These are phyloP conservation scores for Cephus pygmeus DNA, from an alignment of 2,888 invertebrate genomes.

Conservation along the genomic window DNA sequence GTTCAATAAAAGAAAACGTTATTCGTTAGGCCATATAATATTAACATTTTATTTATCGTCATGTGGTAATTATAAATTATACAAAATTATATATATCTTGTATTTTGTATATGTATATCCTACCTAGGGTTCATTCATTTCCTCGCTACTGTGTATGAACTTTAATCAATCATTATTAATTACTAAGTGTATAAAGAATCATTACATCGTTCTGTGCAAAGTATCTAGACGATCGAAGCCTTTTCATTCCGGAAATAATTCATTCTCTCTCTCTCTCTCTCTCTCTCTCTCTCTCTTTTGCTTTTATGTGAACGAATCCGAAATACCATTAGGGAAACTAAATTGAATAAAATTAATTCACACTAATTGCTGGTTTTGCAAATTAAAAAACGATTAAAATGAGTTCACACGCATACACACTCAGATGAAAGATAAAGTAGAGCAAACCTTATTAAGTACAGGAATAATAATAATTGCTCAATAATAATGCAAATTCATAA, in stretches of 20 bases:
- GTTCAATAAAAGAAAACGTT: no score
- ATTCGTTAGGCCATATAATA: slow-evolving; percentile 48
- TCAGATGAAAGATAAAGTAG: slow-evolving; percentile 20
- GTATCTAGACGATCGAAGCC: slow-evolving; percentile 28
- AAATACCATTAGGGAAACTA: slow-evolving; percentile 30
- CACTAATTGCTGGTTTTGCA: no score
- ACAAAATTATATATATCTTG: slow-evolving; percentile 56
- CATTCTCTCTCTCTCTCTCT: no score
- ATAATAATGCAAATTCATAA: no score
- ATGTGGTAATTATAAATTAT: slow-evolving; percentile 57
- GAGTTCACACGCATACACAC: slow-evolving; percentile 24
- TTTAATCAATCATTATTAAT: slow-evolving; percentile 30
- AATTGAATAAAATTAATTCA: no score
- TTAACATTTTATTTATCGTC: slow-evolving; percentile 55
- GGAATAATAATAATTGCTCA: no score
- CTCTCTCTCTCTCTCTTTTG: not conserved
- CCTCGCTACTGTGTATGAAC: slow-evolving; percentile 36
- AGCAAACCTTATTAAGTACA: not conserved
- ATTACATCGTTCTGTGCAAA: slow-evolving; percentile 32
- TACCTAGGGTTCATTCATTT: slow-evolving; percentile 36
- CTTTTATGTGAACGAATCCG: slow-evolving; percentile 31
- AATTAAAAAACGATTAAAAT: no score
- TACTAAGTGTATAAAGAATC: slow-evolving; percentile 26
- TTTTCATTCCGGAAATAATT: slow-evolving; percentile 16
- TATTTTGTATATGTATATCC: slow-evolving; percentile 47